These are phyloP conservation scores for Gymnoscopelus braueri DNA, from an alignment of 2,797 vertebrate species.

Conservation along the genomic window DNA sequence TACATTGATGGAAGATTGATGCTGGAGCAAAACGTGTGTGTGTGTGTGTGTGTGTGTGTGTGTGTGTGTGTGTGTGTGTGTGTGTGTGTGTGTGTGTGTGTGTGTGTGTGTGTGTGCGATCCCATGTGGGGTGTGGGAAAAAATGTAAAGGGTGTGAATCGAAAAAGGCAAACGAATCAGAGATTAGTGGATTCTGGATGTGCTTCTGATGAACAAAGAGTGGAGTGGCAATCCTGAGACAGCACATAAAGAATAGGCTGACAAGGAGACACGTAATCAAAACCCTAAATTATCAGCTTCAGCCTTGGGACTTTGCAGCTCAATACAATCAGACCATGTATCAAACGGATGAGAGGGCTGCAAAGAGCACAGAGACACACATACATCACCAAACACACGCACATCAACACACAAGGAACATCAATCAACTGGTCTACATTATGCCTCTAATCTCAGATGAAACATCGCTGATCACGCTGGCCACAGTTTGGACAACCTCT, in stretches of 20 bases:
- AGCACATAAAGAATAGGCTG: constrained; percentile 16
- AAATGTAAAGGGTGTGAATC: background rate
- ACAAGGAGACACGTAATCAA: background rate
- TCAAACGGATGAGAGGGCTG: background rate
- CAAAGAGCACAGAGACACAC: background rate
- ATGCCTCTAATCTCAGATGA: no score
- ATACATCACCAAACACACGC: background rate
- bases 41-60: no score
- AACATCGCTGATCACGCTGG: background rate
- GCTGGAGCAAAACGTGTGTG: no score
- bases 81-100: no score
- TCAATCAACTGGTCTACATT: no score
- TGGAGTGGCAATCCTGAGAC: constrained; percentile 12
- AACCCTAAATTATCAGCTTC: constrained; percentile 13
- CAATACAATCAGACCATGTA: constrained; percentile 5
- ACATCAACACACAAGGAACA: background rate
- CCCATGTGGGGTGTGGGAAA: background rate
- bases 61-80: no score
- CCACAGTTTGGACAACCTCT: background rate
- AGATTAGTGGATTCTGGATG: constrained; percentile 4
- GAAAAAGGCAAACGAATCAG: background rate
- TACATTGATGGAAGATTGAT: no score
- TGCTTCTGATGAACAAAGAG: constrained; percentile 9
- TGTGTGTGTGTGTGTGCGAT: no score
- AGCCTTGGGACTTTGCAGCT: constrained; percentile 3